Evolutionary conservation across 2,797 vertebrate genomes (phyloP).

Genomic region (Picus viridis): DNA sequence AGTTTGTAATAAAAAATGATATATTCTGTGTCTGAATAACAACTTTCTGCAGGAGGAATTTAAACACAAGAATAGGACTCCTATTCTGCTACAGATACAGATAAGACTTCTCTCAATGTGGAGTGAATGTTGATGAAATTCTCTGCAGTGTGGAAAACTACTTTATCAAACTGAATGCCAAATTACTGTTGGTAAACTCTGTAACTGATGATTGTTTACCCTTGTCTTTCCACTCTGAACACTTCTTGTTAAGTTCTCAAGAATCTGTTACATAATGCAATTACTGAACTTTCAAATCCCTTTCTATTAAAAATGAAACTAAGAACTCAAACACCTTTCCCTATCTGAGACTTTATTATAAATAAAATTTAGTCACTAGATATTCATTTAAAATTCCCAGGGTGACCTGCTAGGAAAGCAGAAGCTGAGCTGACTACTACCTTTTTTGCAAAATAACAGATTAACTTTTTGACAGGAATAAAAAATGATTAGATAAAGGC

Average conservation of each 20-base stretch:
- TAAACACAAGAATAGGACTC: slow-evolving; percentile 19
- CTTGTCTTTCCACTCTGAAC: not conserved
- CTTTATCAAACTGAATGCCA: slow-evolving; percentile 35
- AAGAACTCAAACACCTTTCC: not conserved
- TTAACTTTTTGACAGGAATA: not conserved
- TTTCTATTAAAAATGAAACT: not conserved
- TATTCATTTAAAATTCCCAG: not conserved
- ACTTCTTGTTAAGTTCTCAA: slow-evolving; percentile 7
- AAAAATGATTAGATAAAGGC: not conserved
- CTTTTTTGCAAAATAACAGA: not conserved
- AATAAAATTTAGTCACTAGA: not conserved
- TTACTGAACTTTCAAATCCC: not conserved
- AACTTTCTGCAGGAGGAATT: slow-evolving; percentile 24
- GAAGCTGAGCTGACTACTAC: not conserved
- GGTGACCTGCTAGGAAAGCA: not conserved
- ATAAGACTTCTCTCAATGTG: slow-evolving; percentile 30
- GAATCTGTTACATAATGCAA: not conserved
- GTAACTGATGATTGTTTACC: slow-evolving; percentile 5
- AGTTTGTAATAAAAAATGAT: slow-evolving; percentile 42
- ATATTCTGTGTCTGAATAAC: slow-evolving; percentile 44
- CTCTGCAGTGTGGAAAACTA: slow-evolving; percentile 29
- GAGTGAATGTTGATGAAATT: slow-evolving; percentile 55
- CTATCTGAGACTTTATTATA: not conserved
- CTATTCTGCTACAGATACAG: slow-evolving; percentile 25
- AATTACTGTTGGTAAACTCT: slow-evolving; percentile 16